Evolutionary conservation across 2,113 vertebrate genomes (phyloP).

Genomic region (Chamaetylas fuelleborni): DNA sequence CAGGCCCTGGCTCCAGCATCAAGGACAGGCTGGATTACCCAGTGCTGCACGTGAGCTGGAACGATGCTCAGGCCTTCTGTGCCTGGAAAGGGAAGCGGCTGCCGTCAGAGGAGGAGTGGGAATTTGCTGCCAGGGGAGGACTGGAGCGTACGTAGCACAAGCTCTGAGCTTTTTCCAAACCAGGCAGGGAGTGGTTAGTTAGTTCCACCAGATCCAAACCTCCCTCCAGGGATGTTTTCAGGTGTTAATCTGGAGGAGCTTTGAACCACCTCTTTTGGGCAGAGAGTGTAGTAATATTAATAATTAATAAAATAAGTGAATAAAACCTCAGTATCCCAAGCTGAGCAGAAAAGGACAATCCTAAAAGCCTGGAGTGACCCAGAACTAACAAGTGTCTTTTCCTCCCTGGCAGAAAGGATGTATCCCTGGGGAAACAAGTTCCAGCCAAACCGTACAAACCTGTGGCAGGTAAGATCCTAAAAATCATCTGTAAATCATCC

Average conservation of each 20-base stretch:
- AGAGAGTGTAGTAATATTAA: not conserved
- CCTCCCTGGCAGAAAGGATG: constrained; percentile 75
- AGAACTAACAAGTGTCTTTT: not conserved
- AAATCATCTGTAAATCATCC: not conserved
- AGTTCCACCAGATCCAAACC: not conserved
- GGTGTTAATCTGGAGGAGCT: not conserved
- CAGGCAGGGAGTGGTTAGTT: not conserved
- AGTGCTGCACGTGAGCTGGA: constrained; percentile 97
- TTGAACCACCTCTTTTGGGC: not conserved
- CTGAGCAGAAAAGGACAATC: not conserved
- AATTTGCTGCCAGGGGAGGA: constrained; percentile 91
- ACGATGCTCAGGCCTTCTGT: constrained; percentile 87
- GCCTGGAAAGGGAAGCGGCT: constrained; percentile 85
- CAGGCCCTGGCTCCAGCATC: constrained; percentile 89
- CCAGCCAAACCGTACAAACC: constrained; percentile 86
- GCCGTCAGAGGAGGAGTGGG: constrained; percentile 91
- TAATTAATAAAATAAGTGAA: not conserved
- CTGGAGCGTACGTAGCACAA: constrained; percentile 76
- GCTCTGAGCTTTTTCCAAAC: not conserved
- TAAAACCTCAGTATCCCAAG: rapidly evolving
- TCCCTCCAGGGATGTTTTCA: not conserved
- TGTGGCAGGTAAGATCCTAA: constrained; percentile 89
- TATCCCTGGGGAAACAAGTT: constrained; percentile 97
- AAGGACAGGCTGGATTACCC: constrained; percentile 83
- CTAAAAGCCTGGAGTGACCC: not conserved